These are phyloP conservation scores for Chrosomus eos DNA, from an alignment of 2,797 vertebrate species.

Conservation along the genomic window DNA sequence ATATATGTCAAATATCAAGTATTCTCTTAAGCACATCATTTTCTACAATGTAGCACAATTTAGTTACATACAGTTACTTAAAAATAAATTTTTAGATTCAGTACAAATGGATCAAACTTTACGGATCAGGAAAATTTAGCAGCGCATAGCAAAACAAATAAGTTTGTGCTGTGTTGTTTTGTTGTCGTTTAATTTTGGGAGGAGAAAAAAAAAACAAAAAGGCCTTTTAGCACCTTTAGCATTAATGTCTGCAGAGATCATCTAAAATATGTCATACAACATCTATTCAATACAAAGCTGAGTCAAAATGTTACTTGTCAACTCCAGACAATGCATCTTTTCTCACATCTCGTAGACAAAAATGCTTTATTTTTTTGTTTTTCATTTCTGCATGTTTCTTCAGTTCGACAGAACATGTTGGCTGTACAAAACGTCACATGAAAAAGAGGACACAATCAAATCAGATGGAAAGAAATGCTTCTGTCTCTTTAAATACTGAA, in stretches of 20 bases:
- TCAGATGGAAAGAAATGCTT: slow-evolving; percentile 53
- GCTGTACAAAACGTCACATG: slow-evolving; percentile 59
- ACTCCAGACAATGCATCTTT: not conserved
- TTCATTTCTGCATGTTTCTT: slow-evolving; percentile 50
- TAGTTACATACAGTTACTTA: not conserved
- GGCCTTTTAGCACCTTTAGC: not conserved
- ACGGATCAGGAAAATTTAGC: not conserved
- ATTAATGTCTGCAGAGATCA: not conserved
- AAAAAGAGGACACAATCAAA: slow-evolving; percentile 55
- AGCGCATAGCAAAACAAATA: not conserved
- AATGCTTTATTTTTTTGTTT: slow-evolving; percentile 50
- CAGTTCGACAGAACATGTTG: slow-evolving; percentile 55
- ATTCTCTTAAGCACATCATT: not conserved
- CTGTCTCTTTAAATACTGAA: slow-evolving; percentile 57
- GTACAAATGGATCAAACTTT: not conserved
- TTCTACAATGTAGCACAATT: no score
- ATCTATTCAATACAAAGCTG: slow-evolving; percentile 4
- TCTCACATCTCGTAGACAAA: slow-evolving; percentile 53
- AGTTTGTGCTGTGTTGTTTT: not conserved
- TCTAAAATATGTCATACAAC: slow-evolving; percentile 19
- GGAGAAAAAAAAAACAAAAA: not conserved
- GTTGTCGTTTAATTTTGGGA: not conserved
- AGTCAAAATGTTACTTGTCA: slow-evolving; percentile 11
- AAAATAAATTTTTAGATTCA: not conserved
- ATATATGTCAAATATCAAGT: not conserved